A percentile compares a stretch with the other conserved stretches of the same genome.
Conservation (phyloP, 2,797 vertebrate genomes). For the Poeciliopsis paucimaculata region DNA sequence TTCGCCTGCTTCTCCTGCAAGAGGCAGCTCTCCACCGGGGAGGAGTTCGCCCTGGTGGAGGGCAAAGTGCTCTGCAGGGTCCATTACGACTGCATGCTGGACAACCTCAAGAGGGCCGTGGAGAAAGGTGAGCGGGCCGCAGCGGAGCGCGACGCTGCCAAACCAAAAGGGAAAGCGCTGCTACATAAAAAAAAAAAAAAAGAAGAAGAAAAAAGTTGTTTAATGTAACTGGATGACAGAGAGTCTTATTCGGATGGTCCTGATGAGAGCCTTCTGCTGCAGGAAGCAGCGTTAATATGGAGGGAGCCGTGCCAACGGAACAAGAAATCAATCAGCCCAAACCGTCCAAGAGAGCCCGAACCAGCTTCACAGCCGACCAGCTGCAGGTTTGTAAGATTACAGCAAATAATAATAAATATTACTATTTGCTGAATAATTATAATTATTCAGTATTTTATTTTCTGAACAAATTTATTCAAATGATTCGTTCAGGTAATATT, state of each 20-base stretch:
- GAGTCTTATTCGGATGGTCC: not conserved
- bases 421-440: not conserved
- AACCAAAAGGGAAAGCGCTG: too few relatives aligned
- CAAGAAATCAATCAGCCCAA: slow-evolving; percentile 94
- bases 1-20: slow-evolving; percentile 98
- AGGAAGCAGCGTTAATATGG: slow-evolving; percentile 90
- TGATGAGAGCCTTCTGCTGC: slow-evolving; percentile 28
- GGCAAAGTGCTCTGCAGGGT: slow-evolving; percentile 93
- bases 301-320: slow-evolving; percentile 89
- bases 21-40: slow-evolving; percentile 93
- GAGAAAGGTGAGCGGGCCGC: slow-evolving; percentile 87
- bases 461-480: not conserved
- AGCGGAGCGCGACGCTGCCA: not conserved
- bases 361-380: slow-evolving; percentile 97
- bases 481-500: not conserved
- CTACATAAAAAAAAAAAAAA: too few relatives aligned
- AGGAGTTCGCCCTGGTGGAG: slow-evolving; percentile 95
- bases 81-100: slow-evolving; percentile 95
- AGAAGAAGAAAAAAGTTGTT: not conserved
- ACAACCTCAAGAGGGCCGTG: slow-evolving; percentile 92
- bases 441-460: not conserved
- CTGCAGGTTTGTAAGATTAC: slow-evolving; percentile 84
- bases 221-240: not conserved
- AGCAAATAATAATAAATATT: not conserved
- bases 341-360: slow-evolving; percentile 96